These are phyloP conservation scores for Heterotilapia buettikoferi DNA, from an alignment of 2,113 vertebrate genomes.

Conservation along the genomic window DNA sequence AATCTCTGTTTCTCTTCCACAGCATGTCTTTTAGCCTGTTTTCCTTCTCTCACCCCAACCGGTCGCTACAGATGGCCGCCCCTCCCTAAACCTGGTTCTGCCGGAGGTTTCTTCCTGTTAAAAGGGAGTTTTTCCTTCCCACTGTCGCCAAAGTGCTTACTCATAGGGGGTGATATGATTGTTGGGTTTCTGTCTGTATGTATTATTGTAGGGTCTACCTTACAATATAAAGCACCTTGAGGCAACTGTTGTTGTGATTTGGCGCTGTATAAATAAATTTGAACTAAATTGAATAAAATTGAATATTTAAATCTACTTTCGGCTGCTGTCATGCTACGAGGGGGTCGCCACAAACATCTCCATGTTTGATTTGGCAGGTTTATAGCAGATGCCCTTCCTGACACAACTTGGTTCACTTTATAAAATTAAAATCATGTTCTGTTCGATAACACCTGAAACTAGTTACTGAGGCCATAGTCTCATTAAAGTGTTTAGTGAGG, in stretches of 20 bases:
- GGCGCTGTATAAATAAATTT: accelerated
- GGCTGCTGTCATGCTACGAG: neutral
- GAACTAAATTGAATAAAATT: neutral
- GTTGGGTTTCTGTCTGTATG: neutral
- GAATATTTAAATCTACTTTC: neutral
- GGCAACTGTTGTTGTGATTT: neutral
- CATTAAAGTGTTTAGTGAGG: neutral
- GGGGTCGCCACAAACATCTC: neutral
- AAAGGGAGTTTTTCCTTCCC: neutral
- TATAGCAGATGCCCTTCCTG: neutral
- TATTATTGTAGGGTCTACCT: neutral
- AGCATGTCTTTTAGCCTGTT: accelerated
- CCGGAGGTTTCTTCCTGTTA: neutral
- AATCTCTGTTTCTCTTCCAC: neutral
- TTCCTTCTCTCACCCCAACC: neutral
- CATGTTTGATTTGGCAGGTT: neutral
- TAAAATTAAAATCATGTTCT: neutral
- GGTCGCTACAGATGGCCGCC: accelerated
- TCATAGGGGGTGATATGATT: neutral
- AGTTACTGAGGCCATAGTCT: neutral
- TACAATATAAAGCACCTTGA: neutral
- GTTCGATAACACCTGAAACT: accelerated
- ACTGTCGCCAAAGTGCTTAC: accelerated
- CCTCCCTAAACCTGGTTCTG: accelerated
- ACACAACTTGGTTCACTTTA: neutral